Evolutionary conservation across 2,113 vertebrate genomes (phyloP), one percentile per base, ranked within the genome.

Genomic region (Scartelaos histophorus): DNA sequence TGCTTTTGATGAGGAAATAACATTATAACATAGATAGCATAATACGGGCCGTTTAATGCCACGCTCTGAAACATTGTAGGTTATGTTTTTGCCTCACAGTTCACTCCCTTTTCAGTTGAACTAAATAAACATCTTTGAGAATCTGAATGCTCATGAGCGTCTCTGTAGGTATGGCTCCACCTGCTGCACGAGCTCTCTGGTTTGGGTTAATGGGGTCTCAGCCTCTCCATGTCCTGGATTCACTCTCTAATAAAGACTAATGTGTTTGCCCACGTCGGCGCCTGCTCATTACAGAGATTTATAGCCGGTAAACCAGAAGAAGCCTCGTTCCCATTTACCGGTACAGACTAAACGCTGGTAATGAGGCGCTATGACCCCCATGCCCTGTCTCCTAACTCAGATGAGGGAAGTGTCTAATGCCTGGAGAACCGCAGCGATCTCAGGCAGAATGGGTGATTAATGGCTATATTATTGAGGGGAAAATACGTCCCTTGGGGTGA

Each of bases 221-320:
- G 61, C 61, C 61, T 64, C 34, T n/a, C 3, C 61, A 16, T 64
- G 61, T 64, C 61, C 61, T 64, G 61, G 61, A 64, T 64, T 64
- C 61, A 12, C 61, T 64, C 17, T 38, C 34, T 64, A 64, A 64
- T 64, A 64, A 64, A 64, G 61, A 64, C 34, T 64, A 64, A 64
- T 64, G 61, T 64, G 61, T 64, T 64, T 64, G 34, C 61, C 34
- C 29, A 64, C 61, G 61, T 64, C 34, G 61, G 61, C 17, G 16
- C 61, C 7, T 19, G 29, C 61, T 64, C 61, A 64, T 64, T 64
- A 64, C 29, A 7, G 34, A 38, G 61, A 64, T 64, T 64, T 64
- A 64, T 64, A 34, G 61, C 61, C 34, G 61, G 34, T 64, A 64
- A 64, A 64, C 61, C 61, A 64, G 16, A 64, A 64, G 61, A n/a